Evolutionary conservation across 2,113 vertebrate genomes (phyloP), one percentile per base, ranked within the genome.

Genomic region (Peucedramus taeniatus): DNA sequence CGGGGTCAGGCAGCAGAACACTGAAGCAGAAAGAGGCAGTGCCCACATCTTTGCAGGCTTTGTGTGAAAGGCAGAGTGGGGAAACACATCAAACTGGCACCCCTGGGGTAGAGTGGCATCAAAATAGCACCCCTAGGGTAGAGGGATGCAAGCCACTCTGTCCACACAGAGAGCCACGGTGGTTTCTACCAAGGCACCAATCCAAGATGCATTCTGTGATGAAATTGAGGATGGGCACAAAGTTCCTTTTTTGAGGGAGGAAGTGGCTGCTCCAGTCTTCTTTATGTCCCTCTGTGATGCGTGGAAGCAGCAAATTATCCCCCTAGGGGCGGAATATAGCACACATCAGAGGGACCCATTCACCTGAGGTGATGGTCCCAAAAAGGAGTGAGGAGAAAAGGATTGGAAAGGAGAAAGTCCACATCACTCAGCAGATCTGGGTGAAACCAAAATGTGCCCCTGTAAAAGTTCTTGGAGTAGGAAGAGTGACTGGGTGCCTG

Each of bases 21-120:
- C 24, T 31, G 40, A 33, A 64, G 24, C 28, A 72, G 50, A 72
- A 42, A 39, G 21, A 59, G 40, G 3, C 3, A 4, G 24, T 74
- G 59, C 31, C 59, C 72, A 24, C 0, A 0, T 15, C 45, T 44
- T 60, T 39, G 33, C 33, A 93, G 53, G 35, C 76, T 66, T 40
- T 30, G 23, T 44, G 49, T 77, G 59, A 72, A 44, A 30, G 22
- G 77, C 37, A 44, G 21, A 18, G 10, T 24, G 37, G 33, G 44
- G 45, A 77, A 75, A 61, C 1, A 2, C 0, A 0, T n/a, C 0
- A 0, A 40, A 87, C 50, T 5, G 64, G 24, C 37, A 71, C 3
- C 39, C 17, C 9, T 35, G 57, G 72, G 51, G 47, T 3, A 57
- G 28, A 82, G 26, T n/a, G n/a, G n/a, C 54, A 0, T 20, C 0